Percentiles rank a stretch among this genome's conserved stretches.
phyloP scores from a whole-genome alignment of 2,113 vertebrate species.

The chimpanzee (Pan troglodytes) region DNA sequence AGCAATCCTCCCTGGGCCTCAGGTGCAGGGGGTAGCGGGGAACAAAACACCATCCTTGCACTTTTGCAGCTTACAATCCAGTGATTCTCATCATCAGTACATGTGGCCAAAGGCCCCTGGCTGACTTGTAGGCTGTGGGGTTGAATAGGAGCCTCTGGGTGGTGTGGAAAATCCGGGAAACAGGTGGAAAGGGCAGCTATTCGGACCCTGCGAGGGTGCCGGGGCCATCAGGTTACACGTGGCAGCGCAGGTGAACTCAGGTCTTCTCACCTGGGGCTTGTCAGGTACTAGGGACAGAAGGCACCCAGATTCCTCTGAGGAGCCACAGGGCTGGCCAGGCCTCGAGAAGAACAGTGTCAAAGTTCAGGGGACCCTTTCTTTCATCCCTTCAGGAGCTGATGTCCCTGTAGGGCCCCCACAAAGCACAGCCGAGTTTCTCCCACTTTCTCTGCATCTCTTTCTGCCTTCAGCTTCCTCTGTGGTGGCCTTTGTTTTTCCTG shows the following conservation, averaged over 20 bases:
- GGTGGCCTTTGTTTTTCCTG: background rate
- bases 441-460: background rate
- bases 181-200: background rate
- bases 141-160: background rate
- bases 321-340: background rate
- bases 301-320: background rate
- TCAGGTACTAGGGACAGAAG: background rate
- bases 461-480: background rate
- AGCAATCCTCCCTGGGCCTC: too few species aligned
- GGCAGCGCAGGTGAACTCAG: background rate
- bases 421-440: background rate
- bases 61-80: background rate
- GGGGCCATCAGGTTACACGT: background rate
- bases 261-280: background rate
- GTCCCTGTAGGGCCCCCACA: background rate
- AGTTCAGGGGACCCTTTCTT: background rate
- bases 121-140: background rate
- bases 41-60: background rate
- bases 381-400: background rate
- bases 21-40: background rate
- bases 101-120: background rate
- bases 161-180: too few species aligned
- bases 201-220: accelerated
- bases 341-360: background rate
- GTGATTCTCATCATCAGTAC: background rate